A percentile compares a stretch with the other conserved stretches of the same genome.
Evolutionary conservation across 1,140 invertebrate genomes (phyloP).

Genomic region (Proctacanthus coquilletti): DNA sequence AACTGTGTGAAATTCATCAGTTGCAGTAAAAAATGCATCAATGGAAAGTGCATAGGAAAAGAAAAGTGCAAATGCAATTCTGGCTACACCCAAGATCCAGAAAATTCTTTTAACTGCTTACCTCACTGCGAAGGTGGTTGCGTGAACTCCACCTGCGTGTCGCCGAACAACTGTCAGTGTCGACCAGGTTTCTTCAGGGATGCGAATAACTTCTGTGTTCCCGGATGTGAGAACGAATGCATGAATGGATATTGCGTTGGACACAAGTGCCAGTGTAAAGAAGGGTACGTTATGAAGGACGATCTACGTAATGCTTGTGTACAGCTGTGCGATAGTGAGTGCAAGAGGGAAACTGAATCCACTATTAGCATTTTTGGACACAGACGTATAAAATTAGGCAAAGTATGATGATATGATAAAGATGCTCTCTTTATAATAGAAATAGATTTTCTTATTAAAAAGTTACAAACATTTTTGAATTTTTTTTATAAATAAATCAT

Average conservation of each 20-base stretch:
- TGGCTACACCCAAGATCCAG: slow-evolving; percentile 31
- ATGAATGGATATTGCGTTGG: slow-evolving; percentile 30
- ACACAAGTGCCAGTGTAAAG: too few species aligned
- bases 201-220: slow-evolving; percentile 18
- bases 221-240: slow-evolving; percentile 23
- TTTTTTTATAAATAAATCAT: too few species aligned
- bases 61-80: slow-evolving; percentile 35
- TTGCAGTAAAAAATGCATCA: slow-evolving; percentile 34
- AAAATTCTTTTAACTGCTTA: slow-evolving; percentile 32
- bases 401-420: too few species aligned
- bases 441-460: too few species aligned
- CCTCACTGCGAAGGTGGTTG: slow-evolving; percentile 43
- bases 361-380: too few species aligned
- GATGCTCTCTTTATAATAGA: too few species aligned
- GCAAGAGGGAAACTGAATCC: too few species aligned
- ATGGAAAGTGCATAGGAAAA: slow-evolving; percentile 34
- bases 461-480: too few species aligned
- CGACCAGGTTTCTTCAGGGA: slow-evolving; percentile 16
- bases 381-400: too few species aligned
- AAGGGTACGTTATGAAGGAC: too few species aligned
- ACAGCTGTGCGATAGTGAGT: too few species aligned
- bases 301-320: too few species aligned
- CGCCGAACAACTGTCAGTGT: slow-evolving; percentile 37
- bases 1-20: slow-evolving; percentile 31
- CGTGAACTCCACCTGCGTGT: slow-evolving; percentile 41